Conservation (phyloP, 2,888 invertebrate genomes). For the Kuschelorhynchus macadamiae region DNA sequence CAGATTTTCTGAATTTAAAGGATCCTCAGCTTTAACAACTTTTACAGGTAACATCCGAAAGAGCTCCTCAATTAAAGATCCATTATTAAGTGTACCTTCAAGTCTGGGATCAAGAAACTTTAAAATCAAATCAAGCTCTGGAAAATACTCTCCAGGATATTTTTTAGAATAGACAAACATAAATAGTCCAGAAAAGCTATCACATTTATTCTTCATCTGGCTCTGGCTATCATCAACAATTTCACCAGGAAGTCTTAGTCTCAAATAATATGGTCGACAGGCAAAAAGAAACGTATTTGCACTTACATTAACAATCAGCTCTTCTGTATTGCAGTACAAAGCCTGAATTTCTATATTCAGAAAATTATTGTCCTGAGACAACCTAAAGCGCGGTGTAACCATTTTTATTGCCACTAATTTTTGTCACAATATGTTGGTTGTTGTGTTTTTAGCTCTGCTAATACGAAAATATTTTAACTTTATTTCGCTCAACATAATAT, state of each 20-base stretch:
- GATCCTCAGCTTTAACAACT: slow-evolving; percentile 15
- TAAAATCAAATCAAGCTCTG: slow-evolving; percentile 86
- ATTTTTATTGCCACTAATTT: slow-evolving; percentile 67
- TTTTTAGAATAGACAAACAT: slow-evolving; percentile 81
- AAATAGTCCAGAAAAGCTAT: slow-evolving; percentile 81
- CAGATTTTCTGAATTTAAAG: slow-evolving; percentile 1
- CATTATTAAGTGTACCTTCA: slow-evolving; percentile 57
- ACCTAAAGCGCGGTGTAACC: slow-evolving; percentile 86
- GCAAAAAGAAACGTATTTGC: slow-evolving; percentile 83
- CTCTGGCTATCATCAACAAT: slow-evolving; percentile 81
- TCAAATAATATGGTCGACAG: slow-evolving; percentile 87
- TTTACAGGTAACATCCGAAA: slow-evolving; percentile 24
- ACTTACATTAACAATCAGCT: slow-evolving; percentile 83
- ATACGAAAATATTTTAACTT: no score
- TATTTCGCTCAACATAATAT: no score
- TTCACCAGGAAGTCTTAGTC: slow-evolving; percentile 79
- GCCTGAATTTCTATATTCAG: slow-evolving; percentile 82
- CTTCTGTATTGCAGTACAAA: slow-evolving; percentile 84
- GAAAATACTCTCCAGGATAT: slow-evolving; percentile 80
- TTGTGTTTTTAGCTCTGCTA: no score
- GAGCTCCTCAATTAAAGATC: slow-evolving; percentile 57
- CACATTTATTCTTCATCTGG: slow-evolving; percentile 79
- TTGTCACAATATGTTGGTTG: no score
- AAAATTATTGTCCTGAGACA: slow-evolving; percentile 79
- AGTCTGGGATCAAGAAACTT: slow-evolving; percentile 63